Conservation (phyloP, 2,888 invertebrate genomes). For the Apoda limacodes region DNA sequence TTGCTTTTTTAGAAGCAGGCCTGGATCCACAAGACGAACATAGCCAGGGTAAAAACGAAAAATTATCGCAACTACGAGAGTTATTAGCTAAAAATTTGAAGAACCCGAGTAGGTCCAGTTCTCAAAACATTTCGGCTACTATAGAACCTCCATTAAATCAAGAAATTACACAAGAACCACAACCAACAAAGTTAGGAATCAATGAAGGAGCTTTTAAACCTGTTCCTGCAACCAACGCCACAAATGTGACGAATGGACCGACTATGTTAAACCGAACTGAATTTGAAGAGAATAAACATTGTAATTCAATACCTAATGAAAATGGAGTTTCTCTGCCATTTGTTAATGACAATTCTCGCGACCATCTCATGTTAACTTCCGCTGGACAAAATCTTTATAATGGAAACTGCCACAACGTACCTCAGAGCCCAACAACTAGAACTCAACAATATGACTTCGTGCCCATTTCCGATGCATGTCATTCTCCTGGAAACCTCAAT, state of each 20-base stretch:
- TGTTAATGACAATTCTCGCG: slow-evolving; percentile 27
- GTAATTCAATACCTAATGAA: slow-evolving; percentile 31
- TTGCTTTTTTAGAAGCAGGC: slow-evolving; percentile 52
- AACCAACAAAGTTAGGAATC: slow-evolving; percentile 27
- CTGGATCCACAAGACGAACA: slow-evolving; percentile 61
- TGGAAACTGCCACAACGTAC: slow-evolving; percentile 62
- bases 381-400: slow-evolving; percentile 41
- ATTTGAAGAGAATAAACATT: slow-evolving; percentile 29
- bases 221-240: slow-evolving; percentile 25
- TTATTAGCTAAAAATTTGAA: slow-evolving; percentile 76
- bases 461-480: slow-evolving; percentile 85
- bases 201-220: slow-evolving; percentile 44
- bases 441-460: slow-evolving; percentile 87
- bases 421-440: slow-evolving; percentile 81
- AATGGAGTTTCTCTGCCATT: slow-evolving; percentile 38
- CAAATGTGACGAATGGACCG: slow-evolving; percentile 30
- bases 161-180: slow-evolving; percentile 31
- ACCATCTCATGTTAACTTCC: slow-evolving; percentile 28
- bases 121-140: slow-evolving; percentile 27
- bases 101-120: slow-evolving; percentile 49
- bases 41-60: slow-evolving; percentile 69
- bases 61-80: slow-evolving; percentile 80
- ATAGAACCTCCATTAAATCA: slow-evolving; percentile 30
- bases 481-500: slow-evolving; percentile 68
- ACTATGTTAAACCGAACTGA: slow-evolving; percentile 27